Conservation (phyloP, 53 echinoderm and acorn worm species). For the Patiria pectinifera region DNA sequence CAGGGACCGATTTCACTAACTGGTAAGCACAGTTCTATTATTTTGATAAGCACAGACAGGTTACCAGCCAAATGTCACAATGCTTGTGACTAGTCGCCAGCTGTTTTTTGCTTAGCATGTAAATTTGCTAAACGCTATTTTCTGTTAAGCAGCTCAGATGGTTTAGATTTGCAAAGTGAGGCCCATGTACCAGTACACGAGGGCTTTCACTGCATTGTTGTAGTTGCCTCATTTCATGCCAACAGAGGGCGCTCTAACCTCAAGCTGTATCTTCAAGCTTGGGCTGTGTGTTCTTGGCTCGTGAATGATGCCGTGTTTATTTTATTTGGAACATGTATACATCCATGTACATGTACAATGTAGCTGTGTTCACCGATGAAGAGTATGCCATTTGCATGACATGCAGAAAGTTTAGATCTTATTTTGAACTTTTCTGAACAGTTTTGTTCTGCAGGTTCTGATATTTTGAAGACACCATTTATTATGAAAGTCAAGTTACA, state of each 20-base stretch:
- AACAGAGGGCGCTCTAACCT: conserved; percentile 21
- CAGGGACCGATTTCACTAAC: neutral
- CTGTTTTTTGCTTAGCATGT: neutral
- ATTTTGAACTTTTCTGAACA: too few species aligned
- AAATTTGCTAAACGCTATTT: neutral
- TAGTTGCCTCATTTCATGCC: neutral
- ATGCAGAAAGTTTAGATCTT: too few species aligned
- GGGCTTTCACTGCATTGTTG: too few species aligned
- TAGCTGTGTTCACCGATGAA: too few species aligned
- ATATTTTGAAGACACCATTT: too few species aligned
- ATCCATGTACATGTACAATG: too few species aligned
- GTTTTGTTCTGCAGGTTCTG: too few species aligned
- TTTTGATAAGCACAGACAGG: neutral
- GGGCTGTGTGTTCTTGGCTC: neutral
- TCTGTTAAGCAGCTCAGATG: neutral
- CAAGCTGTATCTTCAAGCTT: conserved; percentile 18
- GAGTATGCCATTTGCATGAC: too few species aligned
- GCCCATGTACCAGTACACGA: neutral
- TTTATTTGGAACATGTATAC: too few species aligned
- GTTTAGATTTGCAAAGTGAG: neutral
- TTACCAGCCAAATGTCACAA: too few species aligned
- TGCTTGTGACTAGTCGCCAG: neutral
- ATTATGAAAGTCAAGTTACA: too few species aligned
- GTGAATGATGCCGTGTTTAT: too few species aligned
- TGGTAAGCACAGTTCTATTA: neutral